Conservation (phyloP, 1,140 invertebrate species). For the Zaprionus lachaisei region DNA sequence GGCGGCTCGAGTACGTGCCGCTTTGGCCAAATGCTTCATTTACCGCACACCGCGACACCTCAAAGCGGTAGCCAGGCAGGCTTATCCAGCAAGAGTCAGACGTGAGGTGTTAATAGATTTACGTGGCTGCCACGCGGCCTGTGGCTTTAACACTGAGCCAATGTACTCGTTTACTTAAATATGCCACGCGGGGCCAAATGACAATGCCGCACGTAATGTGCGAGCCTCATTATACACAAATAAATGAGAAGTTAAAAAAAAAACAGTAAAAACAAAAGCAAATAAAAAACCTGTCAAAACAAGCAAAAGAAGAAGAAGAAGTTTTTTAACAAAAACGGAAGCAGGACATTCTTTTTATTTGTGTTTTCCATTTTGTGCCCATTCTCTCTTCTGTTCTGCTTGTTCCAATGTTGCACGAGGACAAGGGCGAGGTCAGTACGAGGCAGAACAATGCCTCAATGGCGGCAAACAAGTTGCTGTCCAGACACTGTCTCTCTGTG, state of each 20-base stretch:
- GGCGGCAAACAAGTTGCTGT: conserved; percentile 54
- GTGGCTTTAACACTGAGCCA: conserved; percentile 46
- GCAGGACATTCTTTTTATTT: conserved; percentile 73
- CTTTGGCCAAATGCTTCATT: conserved; percentile 70
- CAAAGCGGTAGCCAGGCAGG: conserved; percentile 18
- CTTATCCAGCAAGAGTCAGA: conserved; percentile 42
- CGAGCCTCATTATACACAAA: conserved; percentile 64
- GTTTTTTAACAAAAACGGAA: conserved; percentile 60
- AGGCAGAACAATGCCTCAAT: conserved; percentile 31
- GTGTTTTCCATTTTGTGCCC: conserved; percentile 40
- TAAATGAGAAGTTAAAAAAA: conserved; percentile 54
- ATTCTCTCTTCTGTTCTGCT: conserved; percentile 14
- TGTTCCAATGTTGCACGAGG: conserved; percentile 28
- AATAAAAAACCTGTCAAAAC: conserved; percentile 42
- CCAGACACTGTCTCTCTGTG: conserved; percentile 21
- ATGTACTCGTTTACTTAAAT: conserved; percentile 56
- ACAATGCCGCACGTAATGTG: conserved; percentile 61
- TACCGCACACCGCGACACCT: conserved; percentile 68
- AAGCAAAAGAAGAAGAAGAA: conserved; percentile 36
- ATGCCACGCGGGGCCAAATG: conserved; percentile 48
- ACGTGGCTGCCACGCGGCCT: conserved; percentile 54
- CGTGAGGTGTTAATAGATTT: conserved; percentile 81
- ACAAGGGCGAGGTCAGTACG: conserved; percentile 41
- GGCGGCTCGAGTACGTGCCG: conserved; percentile 60
- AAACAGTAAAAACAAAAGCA: conserved; percentile 12